Evolutionary conservation across 1,140 invertebrate genomes (phyloP), one percentile per base, ranked within the genome.

Genomic region (Eupristina koningsbergeri): DNA sequence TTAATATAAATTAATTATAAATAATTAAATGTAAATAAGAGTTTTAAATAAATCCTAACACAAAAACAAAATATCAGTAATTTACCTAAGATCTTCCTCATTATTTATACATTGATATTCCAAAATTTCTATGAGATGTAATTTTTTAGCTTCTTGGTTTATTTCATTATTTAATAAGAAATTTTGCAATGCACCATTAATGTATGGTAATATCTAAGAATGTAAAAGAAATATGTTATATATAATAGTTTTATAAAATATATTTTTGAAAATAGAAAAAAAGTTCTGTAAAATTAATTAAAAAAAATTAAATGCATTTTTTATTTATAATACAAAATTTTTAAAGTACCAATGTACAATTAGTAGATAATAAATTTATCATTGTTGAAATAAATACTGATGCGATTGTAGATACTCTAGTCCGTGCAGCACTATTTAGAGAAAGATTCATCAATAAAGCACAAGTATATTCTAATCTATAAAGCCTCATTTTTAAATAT

Each of bases 381-480:
- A 91, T 85, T 13, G 89, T 90, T 26, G 89, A 89, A 80, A 91
- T 79, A 61, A 91, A 85, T 53, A 91, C 75, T 26, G 88, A 84
- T 15, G 88, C 85, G 79, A 90, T 87, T 13, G 88, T 87, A 34
- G 89, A 87, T 36, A 86, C 89, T 87, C 88, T 86, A 29, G 83
- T 85, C 80, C 88, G 87, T 39, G 94, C 94, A 86, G 92, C 87
- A 6, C 92, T 93, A 85, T 94, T 92, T n/a, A 95, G 90, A 83
- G 94, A 95, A 1, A 96, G 91, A 89, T 96, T 96, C 94, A 96
- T 95, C 34, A 95, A 91, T 22, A 96, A 91, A 39, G 95, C 95
- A 17, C 94, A 93, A 53, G 93, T 92, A 86, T 95, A 95, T 87
- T 95, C 94, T 77, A 95, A 91, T 39, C 93, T 93, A 85, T 95